Evolutionary conservation across 2,113 vertebrate genomes (phyloP), one percentile per base, ranked within the genome.

Genomic region (Scomber japonicus): DNA sequence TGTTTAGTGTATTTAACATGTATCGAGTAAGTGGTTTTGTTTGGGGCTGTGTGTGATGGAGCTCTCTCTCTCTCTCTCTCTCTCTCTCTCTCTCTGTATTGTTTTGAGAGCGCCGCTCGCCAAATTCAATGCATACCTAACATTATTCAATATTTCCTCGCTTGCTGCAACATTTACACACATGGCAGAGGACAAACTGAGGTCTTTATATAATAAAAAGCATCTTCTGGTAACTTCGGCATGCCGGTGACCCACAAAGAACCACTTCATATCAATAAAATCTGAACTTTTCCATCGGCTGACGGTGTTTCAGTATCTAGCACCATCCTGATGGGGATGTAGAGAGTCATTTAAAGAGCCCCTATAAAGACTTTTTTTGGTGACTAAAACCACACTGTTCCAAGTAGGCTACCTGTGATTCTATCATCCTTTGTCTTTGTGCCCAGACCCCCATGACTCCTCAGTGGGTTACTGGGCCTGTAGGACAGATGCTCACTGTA

Each of bases 391-490:
- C 15, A 9, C 49, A 24, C 8, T 40, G 35, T 40, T 40, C 8
- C 35, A 35, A 5, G 12, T 0, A 3, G 44, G 5, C 13, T 17
- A 1, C 75, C 82, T 77, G 82, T 9, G 78, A 66, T 75, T 1
- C 17, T 60, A 8, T 35, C 72, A 49, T 77, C 76, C 82, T 85
- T 85, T 88, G 82, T 88, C 76, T 82, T 66, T 70, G 82, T 88
- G 51, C 31, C 31, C 62, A 71, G 62, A 73, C 51, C 21, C 51
- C 48, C 40, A 9, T 1, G 13, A 51, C 40, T 19, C 11, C 64
- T 81, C 72, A 74, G 27, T 67, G 8, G 81, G 78, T 84, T 68
- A 82, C 65, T 84, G 82, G 82, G 86, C 86, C 85, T 88, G 59
- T 45, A 78, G 76, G 24, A 19, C 59, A 44, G 4, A 40, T 9